Conservation (phyloP, 2,113 vertebrate genomes). For the Gobio gobio region DNA sequence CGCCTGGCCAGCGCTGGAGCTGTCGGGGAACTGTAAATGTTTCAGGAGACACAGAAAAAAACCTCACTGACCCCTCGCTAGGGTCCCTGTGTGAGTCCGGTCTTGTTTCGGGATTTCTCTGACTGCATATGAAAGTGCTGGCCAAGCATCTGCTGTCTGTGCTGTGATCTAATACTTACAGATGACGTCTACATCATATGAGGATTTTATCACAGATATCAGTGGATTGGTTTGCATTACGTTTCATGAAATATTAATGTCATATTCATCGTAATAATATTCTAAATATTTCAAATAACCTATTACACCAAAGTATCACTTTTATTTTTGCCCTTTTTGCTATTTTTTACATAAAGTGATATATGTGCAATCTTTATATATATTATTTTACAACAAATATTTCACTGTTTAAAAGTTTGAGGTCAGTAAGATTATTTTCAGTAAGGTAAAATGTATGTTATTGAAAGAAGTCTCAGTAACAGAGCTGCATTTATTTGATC, state of each 20-base stretch:
- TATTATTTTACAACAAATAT: too few relatives aligned
- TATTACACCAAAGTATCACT: neutral
- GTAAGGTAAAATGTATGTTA: too few relatives aligned
- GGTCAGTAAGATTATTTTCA: too few relatives aligned
- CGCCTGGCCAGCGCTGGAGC: conserved; percentile 29
- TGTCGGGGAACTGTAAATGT: conserved; percentile 50
- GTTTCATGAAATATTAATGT: neutral
- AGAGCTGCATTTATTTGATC: too few relatives aligned
- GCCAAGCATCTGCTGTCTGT: conserved; percentile 33
- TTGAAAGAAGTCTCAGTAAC: too few relatives aligned
- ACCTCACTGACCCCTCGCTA: conserved; percentile 37
- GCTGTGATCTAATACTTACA: conserved; percentile 16
- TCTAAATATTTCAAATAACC: too few relatives aligned
- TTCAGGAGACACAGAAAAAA: conserved; percentile 56
- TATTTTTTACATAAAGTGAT: neutral
- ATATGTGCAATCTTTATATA: too few relatives aligned
- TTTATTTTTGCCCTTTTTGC: neutral
- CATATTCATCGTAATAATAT: neutral
- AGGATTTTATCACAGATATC: conserved; percentile 20
- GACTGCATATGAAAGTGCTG: conserved; percentile 28
- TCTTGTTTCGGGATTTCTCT: conserved; percentile 48
- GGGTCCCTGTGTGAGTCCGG: conserved; percentile 45
- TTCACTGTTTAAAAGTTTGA: too few relatives aligned
- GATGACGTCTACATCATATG: conserved; percentile 8
- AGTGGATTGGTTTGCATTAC: conserved; percentile 1